phyloP scores from a whole-genome alignment of 2,797 vertebrate species.

The Rhabdomys pumilio region DNA sequence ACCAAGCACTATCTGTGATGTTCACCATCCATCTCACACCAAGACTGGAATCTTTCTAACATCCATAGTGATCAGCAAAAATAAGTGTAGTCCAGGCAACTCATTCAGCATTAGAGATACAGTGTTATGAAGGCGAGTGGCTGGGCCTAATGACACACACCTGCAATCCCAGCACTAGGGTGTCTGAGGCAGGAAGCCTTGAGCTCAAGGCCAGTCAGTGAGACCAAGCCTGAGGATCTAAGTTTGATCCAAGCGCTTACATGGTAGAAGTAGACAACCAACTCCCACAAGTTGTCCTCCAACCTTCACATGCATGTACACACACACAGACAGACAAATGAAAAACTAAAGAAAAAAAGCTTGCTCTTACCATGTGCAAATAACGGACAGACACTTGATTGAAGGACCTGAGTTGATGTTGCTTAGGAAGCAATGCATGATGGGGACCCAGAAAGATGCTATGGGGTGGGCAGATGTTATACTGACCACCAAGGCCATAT shows the following conservation, averaged over 20 bases:
- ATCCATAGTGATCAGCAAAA: not conserved
- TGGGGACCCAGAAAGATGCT: fast-evolving
- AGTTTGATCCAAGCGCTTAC: not conserved
- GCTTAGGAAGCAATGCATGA: not conserved
- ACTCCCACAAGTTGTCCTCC: not conserved
- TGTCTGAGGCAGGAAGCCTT: not conserved
- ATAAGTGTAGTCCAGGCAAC: not conserved
- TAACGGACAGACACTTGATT: not conserved
- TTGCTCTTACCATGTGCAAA: not conserved
- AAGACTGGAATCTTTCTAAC: not conserved
- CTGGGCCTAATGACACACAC: no score
- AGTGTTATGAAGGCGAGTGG: not conserved
- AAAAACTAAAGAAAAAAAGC: not conserved
- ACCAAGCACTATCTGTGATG: fast-evolving
- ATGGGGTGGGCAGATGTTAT: not conserved
- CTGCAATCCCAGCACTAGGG: not conserved
- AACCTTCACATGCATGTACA: no score
- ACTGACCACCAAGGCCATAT: not conserved
- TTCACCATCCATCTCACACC: not conserved
- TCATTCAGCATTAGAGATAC: not conserved
- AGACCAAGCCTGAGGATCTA: not conserved
- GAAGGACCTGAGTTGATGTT: not conserved
- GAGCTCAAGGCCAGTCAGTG: not conserved
- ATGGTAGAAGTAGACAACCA: not conserved
- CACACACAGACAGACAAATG: no score